A percentile compares a stretch with the other conserved stretches of the same genome.
These are phyloP conservation scores for Tiliacea aurago DNA, from an alignment of 2,888 invertebrate species.

Conservation along the genomic window DNA sequence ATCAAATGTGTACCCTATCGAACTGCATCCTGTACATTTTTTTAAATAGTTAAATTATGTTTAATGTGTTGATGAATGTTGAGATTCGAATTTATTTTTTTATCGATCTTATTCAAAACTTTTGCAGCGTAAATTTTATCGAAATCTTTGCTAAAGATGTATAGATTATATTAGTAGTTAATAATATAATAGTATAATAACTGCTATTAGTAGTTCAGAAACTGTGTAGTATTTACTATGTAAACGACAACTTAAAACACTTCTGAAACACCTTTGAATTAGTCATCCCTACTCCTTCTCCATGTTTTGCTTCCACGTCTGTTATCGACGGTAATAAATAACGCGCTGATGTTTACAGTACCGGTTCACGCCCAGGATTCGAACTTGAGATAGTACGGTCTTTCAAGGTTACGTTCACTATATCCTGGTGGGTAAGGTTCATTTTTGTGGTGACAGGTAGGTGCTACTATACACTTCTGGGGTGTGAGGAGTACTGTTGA, in stretches of 20 bases:
- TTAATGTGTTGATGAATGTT: not conserved
- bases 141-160: too few relatives aligned
- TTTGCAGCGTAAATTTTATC: not conserved
- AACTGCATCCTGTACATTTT: not conserved
- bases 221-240: not conserved
- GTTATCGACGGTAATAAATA: slow-evolving; percentile 44
- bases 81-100: too few relatives aligned
- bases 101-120: not conserved
- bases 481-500: not conserved
- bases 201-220: not conserved
- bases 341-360: slow-evolving; percentile 36
- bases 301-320: slow-evolving; percentile 44
- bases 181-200: too few relatives aligned
- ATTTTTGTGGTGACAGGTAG: not conserved
- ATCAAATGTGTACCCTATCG: not conserved
- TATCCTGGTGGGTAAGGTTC: not conserved
- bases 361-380: slow-evolving; percentile 50
- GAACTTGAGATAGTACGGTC: slow-evolving; percentile 44
- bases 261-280: slow-evolving; percentile 9
- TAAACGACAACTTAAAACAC: not conserved
- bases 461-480: not conserved
- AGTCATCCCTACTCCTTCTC: not conserved
- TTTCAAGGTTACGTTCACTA: slow-evolving; percentile 42
- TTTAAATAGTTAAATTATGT: not conserved
- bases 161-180: too few relatives aligned